Evolutionary conservation across 2,797 vertebrate species (phyloP).

Genomic region (Sebastiscus albofasciatus): DNA sequence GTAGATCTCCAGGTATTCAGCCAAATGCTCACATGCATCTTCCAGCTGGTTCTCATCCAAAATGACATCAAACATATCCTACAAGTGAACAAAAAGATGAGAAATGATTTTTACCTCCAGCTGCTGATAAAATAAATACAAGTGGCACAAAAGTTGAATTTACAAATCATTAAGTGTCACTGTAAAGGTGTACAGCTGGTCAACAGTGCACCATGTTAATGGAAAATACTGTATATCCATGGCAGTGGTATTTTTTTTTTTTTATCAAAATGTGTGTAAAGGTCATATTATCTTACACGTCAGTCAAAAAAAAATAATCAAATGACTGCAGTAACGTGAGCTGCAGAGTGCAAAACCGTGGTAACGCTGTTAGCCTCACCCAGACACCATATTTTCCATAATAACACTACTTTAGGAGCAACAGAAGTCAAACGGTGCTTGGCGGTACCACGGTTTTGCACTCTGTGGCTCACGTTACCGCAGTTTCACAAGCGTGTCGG

Average conservation of each 20-base stretch:
- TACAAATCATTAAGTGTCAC: no score
- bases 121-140: not conserved
- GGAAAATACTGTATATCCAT: not conserved
- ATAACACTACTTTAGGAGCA: no score
- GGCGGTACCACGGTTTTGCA: no score
- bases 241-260: not conserved
- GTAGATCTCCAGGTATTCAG: conserved; percentile 95
- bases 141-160: not conserved
- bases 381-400: no score
- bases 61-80: conserved; percentile 98
- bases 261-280: not conserved
- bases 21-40: conserved; percentile 94
- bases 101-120: not conserved
- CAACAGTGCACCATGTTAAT: not conserved
- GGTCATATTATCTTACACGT: not conserved
- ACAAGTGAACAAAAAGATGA: not conserved
- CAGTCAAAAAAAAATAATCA: no score
- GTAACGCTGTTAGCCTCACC: no score
- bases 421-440: no score
- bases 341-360: no score
- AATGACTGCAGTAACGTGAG: no score
- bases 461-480: no score
- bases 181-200: not conserved
- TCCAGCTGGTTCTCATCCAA: conserved; percentile 97
- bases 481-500: no score